phyloP scores from a whole-genome alignment of 2,113 vertebrate genomes.

The Amblyornis subalaris region DNA sequence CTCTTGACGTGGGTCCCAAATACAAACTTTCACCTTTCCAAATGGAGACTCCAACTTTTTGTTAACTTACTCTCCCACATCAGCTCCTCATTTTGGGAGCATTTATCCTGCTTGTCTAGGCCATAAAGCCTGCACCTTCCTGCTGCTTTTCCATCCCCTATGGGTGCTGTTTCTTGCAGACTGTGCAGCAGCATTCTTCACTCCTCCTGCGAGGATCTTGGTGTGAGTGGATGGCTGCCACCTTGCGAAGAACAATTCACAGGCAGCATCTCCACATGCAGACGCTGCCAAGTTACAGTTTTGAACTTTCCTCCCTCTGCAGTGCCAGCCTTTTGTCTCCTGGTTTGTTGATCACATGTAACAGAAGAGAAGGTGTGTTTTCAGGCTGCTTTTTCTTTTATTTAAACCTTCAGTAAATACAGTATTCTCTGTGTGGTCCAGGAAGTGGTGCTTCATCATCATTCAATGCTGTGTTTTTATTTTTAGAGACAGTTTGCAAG shows the following conservation, averaged over 20 bases:
- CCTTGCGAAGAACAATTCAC: background rate
- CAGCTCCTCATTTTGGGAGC: background rate
- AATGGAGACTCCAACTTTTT: background rate
- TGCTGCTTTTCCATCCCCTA: background rate
- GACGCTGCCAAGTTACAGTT: background rate
- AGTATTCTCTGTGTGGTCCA: background rate
- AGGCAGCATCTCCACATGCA: background rate
- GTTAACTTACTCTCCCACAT: background rate
- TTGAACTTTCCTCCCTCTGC: background rate
- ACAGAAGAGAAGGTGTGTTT: background rate
- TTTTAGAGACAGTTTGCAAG: background rate
- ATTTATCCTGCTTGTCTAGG: background rate
- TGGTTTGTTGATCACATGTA: background rate
- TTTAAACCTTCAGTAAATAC: background rate
- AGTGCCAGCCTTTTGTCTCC: background rate
- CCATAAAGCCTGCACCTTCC: background rate
- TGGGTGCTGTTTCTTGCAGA: background rate
- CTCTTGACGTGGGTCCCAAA: background rate
- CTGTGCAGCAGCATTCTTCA: background rate
- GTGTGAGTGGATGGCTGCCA: background rate
- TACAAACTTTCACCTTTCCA: background rate
- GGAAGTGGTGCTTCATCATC: background rate
- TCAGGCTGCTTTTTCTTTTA: background rate
- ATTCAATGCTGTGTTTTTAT: background rate
- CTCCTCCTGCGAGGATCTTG: rapidly evolving